Conservation (phyloP, 2,113 vertebrate genomes). For the Gymnocephalus cernua region DNA sequence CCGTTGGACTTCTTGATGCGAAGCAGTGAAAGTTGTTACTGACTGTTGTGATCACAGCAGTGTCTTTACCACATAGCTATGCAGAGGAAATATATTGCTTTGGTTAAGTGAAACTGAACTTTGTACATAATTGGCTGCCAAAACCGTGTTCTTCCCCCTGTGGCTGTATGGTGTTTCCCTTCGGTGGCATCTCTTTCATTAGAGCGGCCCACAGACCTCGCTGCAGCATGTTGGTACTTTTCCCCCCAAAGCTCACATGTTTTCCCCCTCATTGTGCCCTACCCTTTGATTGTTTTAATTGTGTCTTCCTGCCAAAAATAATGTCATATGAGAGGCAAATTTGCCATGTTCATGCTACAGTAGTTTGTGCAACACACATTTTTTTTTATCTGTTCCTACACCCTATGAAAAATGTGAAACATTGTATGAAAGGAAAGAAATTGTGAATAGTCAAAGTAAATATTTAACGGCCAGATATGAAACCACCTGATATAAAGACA, state of each 20-base stretch:
- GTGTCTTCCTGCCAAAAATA: conserved; percentile 13
- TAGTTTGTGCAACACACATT: not conserved
- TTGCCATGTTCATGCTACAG: not conserved
- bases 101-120: conserved; percentile 81
- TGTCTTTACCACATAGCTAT: conserved; percentile 63
- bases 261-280: not conserved
- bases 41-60: conserved; percentile 71
- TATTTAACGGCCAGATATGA: not conserved
- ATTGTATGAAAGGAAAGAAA: not conserved
- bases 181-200: conserved; percentile 77
- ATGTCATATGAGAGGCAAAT: not conserved
- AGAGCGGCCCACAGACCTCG: conserved; percentile 56
- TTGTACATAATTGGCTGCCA: conserved; percentile 77
- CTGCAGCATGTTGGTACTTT: conserved; percentile 51
- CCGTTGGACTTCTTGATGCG: conserved; percentile 60
- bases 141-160: conserved; percentile 68
- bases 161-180: conserved; percentile 73
- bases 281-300: conserved; percentile 13
- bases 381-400: not conserved
- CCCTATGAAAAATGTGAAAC: conserved; percentile 3
- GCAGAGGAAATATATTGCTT: conserved; percentile 70
- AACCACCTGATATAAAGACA: conserved; percentile 10
- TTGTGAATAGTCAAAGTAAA: not conserved
- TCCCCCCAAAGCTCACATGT: conserved; percentile 4
- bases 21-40: conserved; percentile 60